These are phyloP conservation scores for Corythaixoides concolor DNA, from an alignment of 2,113 vertebrate species.

Conservation along the genomic window DNA sequence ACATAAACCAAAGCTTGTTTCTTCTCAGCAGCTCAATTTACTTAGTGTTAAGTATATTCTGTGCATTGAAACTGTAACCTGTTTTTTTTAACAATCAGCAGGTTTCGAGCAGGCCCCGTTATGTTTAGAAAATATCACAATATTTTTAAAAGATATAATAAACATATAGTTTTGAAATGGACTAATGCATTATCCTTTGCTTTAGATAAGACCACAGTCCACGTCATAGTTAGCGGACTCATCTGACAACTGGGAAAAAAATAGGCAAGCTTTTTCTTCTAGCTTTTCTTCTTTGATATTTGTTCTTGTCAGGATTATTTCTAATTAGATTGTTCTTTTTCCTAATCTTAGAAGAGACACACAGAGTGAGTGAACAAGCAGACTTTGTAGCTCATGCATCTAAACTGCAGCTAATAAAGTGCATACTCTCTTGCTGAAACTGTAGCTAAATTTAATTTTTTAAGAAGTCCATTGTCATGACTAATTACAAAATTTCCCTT, in stretches of 20 bases:
- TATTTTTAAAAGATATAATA: neutral
- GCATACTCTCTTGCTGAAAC: neutral
- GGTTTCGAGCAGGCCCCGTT: neutral
- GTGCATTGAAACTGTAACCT: neutral
- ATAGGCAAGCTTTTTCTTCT: neutral
- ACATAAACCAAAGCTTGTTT: neutral
- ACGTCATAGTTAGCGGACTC: neutral
- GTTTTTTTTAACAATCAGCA: neutral
- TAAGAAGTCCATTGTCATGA: neutral
- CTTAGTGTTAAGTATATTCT: neutral
- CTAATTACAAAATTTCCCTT: neutral
- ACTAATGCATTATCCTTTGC: slow-evolving; percentile 20
- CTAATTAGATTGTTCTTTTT: slow-evolving; percentile 53
- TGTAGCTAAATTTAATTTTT: slow-evolving; percentile 1
- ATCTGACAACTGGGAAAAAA: neutral
- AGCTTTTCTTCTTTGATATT: slow-evolving; percentile 27
- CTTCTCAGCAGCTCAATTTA: neutral
- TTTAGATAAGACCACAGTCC: slow-evolving; percentile 14
- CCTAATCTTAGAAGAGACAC: neutral
- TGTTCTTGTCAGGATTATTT: slow-evolving; percentile 12
- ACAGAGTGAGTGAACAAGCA: neutral
- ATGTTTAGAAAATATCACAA: neutral
- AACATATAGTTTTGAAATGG: neutral
- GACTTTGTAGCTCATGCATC: neutral
- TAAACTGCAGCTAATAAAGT: slow-evolving; percentile 23